Percentiles rank a stretch among this genome's conserved stretches.
These are phyloP conservation scores for Synodontis membranacea DNA, from an alignment of 2,113 vertebrate species.

Conservation along the genomic window DNA sequence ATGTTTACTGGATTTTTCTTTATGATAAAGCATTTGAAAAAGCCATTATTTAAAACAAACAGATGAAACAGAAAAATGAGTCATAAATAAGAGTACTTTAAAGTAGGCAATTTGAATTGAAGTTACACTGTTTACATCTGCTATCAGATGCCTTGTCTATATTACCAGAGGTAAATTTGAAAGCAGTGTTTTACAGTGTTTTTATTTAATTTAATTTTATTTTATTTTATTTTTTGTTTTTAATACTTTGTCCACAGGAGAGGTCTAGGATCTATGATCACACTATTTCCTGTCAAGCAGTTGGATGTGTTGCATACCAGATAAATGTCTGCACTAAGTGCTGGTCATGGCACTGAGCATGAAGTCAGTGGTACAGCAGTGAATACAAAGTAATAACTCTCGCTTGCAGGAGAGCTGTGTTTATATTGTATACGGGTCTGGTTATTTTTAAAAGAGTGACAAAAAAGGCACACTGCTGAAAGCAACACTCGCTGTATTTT, in stretches of 20 bases:
- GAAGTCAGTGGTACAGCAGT: not conserved
- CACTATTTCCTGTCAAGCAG: not conserved
- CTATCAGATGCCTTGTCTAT: not conserved
- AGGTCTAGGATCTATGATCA: not conserved
- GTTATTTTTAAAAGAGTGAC: not conserved
- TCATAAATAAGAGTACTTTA: not conserved
- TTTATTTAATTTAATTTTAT: too few species aligned
- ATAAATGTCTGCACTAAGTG: not conserved
- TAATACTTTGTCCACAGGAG: too few species aligned
- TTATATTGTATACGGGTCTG: not conserved
- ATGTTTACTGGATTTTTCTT: not conserved
- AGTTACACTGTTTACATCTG: not conserved
- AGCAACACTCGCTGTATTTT: not conserved
- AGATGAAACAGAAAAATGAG: not conserved
- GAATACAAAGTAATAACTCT: constrained; percentile 1
- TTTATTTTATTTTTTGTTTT: too few species aligned
- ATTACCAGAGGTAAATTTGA: not conserved
- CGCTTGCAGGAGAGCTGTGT: not conserved
- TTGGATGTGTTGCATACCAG: not conserved
- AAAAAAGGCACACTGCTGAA: not conserved
- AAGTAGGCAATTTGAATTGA: not conserved
- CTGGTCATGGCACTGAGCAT: not conserved
- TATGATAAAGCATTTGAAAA: not conserved
- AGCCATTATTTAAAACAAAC: not conserved
- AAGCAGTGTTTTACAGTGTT: not conserved